Conservation (phyloP, 2,888 invertebrate species). For the Himalopsyche tibetana region DNA sequence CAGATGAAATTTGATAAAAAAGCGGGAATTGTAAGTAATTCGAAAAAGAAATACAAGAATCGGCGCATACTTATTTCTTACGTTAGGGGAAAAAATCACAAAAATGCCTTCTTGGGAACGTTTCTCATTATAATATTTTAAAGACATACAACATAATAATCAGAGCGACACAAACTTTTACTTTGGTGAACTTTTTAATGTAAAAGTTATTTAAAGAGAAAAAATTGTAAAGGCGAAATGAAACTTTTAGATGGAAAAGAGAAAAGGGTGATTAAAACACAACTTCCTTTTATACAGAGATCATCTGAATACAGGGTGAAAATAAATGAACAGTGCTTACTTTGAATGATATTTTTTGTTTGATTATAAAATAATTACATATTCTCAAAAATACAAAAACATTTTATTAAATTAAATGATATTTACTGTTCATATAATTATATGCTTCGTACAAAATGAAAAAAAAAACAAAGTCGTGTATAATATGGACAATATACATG, state of each 20-base stretch:
- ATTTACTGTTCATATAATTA: too few relatives aligned
- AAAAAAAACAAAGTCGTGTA: too few relatives aligned
- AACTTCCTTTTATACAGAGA: background rate
- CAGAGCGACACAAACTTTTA: constrained; percentile 18
- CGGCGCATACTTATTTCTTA: background rate
- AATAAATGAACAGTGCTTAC: too few relatives aligned
- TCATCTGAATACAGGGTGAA: background rate
- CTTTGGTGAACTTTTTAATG: background rate
- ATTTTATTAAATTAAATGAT: too few relatives aligned
- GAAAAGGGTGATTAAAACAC: background rate
- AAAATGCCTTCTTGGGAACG: background rate
- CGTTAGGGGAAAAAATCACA: background rate
- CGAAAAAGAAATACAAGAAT: background rate
- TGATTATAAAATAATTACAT: too few relatives aligned
- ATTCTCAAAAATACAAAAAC: too few relatives aligned
- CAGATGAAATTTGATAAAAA: constrained; percentile 9
- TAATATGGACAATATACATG: too few relatives aligned
- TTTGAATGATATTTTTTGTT: too few relatives aligned
- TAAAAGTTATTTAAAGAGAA: background rate
- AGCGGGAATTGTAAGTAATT: constrained; percentile 11
- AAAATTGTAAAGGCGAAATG: background rate
- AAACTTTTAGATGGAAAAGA: background rate
- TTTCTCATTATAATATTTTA: constrained; percentile 30
- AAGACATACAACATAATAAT: constrained; percentile 26
- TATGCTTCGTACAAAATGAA: too few relatives aligned